Evolutionary conservation across 1,140 invertebrate genomes (phyloP), one percentile per base, ranked within the genome.

Genomic region (Drosophila biarmipes): DNA sequence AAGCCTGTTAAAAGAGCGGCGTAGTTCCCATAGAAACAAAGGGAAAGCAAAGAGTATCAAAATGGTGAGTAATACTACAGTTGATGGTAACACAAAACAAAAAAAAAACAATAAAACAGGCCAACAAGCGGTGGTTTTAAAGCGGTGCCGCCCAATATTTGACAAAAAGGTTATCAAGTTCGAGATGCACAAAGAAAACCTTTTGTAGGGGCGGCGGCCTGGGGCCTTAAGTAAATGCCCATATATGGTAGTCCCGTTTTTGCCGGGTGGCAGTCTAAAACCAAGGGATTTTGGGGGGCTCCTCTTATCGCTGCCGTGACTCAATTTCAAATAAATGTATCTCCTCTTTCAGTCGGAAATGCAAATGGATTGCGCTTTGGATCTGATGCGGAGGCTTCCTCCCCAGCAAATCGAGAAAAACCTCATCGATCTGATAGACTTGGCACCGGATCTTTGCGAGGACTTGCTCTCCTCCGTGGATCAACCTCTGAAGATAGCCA

Each of bases 361-460:
- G 93, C 98, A 99, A 93, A 96, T 99, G 94, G 99, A 99, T 93
- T 99, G 98, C 94, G 98, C 98, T 40, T 93, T 99, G 81, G 99
- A 99, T 94, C 94, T 99, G 85, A 99, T 99, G 99, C 94, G 99
- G 81, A 95, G 99, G 82, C 93, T 99, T 89, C 99, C 99, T 75
- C 99, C 99, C 71, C 99, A 99, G 93, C 97, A 99, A 93, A 99
- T 99, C 87, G 98, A 99, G 92, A 99, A 99, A 92, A 99, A 99
- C 93, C 93, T 99, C 46, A 97, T 97, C 92, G 98, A 99, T 94
- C 94, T 99, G 77, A 99, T 99, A 82, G 98, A 99, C 93, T 93
- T 99, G 91, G 98, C 98, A 58, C 99, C 98, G 42, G 95, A 95
- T 92, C 94, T 99, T 38, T 99, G 98, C 92, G 98, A 99, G 93